These are phyloP conservation scores for Drosophila sechellia DNA, from an alignment of 1,140 invertebrate species.

Conservation along the genomic window DNA sequence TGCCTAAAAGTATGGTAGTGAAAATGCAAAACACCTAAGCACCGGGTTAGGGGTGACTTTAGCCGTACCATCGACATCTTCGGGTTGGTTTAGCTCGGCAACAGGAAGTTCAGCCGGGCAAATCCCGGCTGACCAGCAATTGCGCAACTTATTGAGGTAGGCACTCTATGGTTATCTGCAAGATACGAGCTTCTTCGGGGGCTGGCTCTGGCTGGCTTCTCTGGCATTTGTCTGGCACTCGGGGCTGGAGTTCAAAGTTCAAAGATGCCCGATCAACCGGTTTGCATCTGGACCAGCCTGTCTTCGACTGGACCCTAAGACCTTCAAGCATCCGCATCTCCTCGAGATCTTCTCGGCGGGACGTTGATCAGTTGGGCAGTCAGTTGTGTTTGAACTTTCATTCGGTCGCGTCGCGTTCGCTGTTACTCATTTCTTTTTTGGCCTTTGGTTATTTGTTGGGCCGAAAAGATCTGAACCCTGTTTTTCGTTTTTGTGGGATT, in stretches of 20 bases:
- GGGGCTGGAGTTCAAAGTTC: slow-evolving; percentile 63
- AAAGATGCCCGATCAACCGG: slow-evolving; percentile 73
- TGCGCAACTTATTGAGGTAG: slow-evolving; percentile 76
- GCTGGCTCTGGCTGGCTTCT: slow-evolving; percentile 17
- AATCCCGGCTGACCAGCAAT: slow-evolving; percentile 49
- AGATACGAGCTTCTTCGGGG: slow-evolving; percentile 22
- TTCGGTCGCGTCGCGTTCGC: slow-evolving; percentile 77
- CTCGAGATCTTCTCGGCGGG: slow-evolving; percentile 37
- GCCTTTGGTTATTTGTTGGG: slow-evolving; percentile 61
- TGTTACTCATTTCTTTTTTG: slow-evolving; percentile 58
- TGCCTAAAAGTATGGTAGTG: slow-evolving; percentile 62
- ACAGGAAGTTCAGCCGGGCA: slow-evolving; percentile 27
- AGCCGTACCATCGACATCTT: neutral
- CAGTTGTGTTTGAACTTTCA: slow-evolving; percentile 82
- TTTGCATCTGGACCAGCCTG: slow-evolving; percentile 72
- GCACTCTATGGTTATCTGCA: slow-evolving; percentile 52
- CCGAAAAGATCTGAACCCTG: slow-evolving; percentile 50
- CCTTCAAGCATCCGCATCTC: slow-evolving; percentile 58
- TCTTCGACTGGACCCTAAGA: slow-evolving; percentile 67
- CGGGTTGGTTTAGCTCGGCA: slow-evolving; percentile 36
- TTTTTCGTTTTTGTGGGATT: slow-evolving; percentile 75
- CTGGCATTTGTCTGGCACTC: slow-evolving; percentile 30
- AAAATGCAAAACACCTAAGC: slow-evolving; percentile 41
- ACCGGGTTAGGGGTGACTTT: slow-evolving; percentile 50
- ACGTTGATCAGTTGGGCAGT: slow-evolving; percentile 37